phyloP scores from a whole-genome alignment of 2,888 invertebrate species.

The Bursaphelenchus okinawaensis region DNA sequence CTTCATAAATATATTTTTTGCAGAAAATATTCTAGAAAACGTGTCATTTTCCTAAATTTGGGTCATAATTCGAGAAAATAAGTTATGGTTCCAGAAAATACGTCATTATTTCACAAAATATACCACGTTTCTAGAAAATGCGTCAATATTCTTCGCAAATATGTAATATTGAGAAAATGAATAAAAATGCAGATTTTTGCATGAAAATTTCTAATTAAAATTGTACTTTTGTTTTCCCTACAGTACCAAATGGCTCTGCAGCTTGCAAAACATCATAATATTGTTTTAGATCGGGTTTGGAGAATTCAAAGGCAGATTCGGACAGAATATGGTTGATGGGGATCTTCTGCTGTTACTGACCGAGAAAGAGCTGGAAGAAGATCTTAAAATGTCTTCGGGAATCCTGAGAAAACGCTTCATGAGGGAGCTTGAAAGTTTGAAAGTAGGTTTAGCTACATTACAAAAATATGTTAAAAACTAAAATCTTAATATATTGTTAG shows the following conservation, averaged over 20 bases:
- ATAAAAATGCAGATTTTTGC: no score
- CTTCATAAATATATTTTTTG: neutral
- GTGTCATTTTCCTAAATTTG: neutral
- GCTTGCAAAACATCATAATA: no score
- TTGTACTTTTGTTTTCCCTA: no score
- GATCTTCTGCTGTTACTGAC: constrained; percentile 85
- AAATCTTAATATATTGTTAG: no score
- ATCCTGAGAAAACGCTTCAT: constrained; percentile 72
- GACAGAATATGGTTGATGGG: constrained; percentile 87
- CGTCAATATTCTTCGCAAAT: no score
- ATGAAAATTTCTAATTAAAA: no score
- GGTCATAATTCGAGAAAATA: neutral
- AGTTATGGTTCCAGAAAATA: no score
- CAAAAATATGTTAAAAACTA: no score
- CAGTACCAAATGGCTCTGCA: no score
- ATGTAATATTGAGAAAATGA: no score
- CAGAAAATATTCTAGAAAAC: neutral
- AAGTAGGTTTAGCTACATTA: constrained; percentile 26
- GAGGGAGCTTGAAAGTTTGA: constrained; percentile 54
- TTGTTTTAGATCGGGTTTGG: constrained; percentile 77
- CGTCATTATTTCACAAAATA: no score
- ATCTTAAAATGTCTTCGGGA: constrained; percentile 85
- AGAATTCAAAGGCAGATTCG: constrained; percentile 76
- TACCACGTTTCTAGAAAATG: no score
- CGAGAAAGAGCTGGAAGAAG: constrained; percentile 83